A percentile compares a stretch with the other conserved stretches of the same genome.
Conservation (phyloP, 2,888 invertebrate species). For the Drosophila cognata region DNA sequence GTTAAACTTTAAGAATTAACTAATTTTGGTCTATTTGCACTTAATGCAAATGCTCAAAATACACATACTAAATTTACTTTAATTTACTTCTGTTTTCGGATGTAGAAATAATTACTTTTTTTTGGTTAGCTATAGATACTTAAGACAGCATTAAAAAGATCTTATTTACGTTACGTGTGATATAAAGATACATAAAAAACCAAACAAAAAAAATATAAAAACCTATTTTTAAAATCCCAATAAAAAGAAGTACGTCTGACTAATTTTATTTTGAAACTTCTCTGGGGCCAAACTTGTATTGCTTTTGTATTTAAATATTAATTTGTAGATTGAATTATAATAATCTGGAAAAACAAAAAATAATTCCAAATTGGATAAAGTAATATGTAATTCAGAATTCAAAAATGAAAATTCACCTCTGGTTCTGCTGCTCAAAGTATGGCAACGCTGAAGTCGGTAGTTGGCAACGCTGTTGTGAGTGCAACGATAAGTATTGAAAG, state of each 20-base stretch:
- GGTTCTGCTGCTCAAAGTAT: not conserved
- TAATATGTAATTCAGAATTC: not conserved
- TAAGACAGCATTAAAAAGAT: constrained; percentile 77
- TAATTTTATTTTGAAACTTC: constrained; percentile 20
- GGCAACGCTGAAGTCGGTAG: constrained; percentile 24
- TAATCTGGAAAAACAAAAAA: not conserved
- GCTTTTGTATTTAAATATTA: not conserved
- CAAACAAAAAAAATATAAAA: constrained; percentile 71
- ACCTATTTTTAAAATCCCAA: constrained; percentile 77
- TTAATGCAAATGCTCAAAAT: constrained; percentile 49
- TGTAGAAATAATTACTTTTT: constrained; percentile 54
- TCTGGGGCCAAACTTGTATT: not conserved
- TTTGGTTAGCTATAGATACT: constrained; percentile 65
- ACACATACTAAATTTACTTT: constrained; percentile 43
- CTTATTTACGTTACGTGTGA: constrained; percentile 82
- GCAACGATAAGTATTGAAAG: constrained; percentile 39
- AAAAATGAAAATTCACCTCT: not conserved
- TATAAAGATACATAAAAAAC: constrained; percentile 77
- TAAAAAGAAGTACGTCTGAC: constrained; percentile 74
- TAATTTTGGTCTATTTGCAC: constrained; percentile 42
- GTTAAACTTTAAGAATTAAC: constrained; percentile 52
- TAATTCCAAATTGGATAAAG: not conserved
- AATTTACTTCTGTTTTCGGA: constrained; percentile 51
- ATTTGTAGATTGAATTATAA: not conserved
- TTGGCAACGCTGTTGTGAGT: too few species aligned